phyloP scores from a whole-genome alignment of 2,888 invertebrate species.

The Drosophila kuntzei region DNA sequence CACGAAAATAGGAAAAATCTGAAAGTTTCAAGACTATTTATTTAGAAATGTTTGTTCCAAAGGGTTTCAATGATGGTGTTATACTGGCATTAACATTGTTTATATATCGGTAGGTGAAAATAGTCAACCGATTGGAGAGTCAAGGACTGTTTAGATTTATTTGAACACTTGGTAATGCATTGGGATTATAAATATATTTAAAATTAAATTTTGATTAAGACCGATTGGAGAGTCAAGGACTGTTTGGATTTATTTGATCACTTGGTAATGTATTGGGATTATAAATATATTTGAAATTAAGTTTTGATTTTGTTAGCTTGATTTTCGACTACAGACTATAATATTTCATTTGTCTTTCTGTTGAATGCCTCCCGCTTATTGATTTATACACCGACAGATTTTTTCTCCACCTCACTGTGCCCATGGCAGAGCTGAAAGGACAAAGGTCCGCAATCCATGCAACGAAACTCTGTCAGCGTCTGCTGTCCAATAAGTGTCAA shows the following conservation, averaged over 20 bases:
- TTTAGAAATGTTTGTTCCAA: conserved; percentile 18
- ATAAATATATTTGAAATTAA: neutral
- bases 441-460: conserved; percentile 37
- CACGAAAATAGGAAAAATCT: conserved; percentile 36
- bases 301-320: neutral
- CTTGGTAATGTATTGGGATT: too few relatives aligned
- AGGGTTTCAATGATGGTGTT: conserved; percentile 20
- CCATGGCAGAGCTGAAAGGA: conserved; percentile 7
- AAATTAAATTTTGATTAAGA: neutral
- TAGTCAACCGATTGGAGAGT: neutral
- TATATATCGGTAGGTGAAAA: neutral
- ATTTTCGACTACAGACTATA: neutral
- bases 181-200: neutral
- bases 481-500: conserved; percentile 84
- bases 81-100: conserved; percentile 7
- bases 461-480: conserved; percentile 57
- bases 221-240: neutral
- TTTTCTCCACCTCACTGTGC: conserved; percentile 17
- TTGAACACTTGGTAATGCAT: too few relatives aligned
- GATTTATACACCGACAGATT: conserved; percentile 44
- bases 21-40: conserved; percentile 13
- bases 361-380: conserved; percentile 28
- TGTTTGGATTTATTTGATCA: neutral
- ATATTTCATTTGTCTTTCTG: neutral
- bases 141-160: neutral